phyloP scores from a whole-genome alignment of 2,113 vertebrate species.

The Loxodonta africana region DNA sequence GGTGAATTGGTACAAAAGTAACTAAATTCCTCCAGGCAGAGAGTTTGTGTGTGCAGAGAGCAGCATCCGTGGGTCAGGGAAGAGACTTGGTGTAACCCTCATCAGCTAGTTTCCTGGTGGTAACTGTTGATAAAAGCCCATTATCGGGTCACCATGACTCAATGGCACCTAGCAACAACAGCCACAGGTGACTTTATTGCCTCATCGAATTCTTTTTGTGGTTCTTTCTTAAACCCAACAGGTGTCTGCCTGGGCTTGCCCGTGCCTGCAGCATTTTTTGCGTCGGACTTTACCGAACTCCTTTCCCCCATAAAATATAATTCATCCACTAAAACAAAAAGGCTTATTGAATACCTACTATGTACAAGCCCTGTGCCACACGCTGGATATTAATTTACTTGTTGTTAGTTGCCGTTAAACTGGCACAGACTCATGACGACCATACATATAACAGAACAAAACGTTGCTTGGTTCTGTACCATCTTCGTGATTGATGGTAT shows the following conservation, averaged over 20 bases:
- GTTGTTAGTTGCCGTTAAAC: background rate
- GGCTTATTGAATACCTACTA: background rate
- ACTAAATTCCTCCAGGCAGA: fast-evolving
- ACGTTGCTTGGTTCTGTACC: too few relatives aligned
- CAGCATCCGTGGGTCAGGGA: fast-evolving
- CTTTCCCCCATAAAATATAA: background rate
- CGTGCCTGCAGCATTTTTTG: fast-evolving
- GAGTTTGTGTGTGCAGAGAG: background rate
- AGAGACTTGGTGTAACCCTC: background rate
- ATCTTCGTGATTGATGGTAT: too few relatives aligned
- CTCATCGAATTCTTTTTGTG: background rate
- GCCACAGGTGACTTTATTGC: background rate
- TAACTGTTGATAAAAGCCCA: background rate
- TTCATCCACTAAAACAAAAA: background rate
- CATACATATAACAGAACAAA: too few relatives aligned
- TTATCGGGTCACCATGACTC: background rate
- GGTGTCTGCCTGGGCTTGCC: background rate
- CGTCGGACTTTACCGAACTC: background rate
- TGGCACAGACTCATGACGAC: background rate
- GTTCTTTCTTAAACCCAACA: slow-evolving; percentile 23
- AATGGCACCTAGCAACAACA: too few relatives aligned
- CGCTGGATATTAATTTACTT: background rate
- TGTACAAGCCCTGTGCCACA: background rate
- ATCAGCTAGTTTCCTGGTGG: background rate
- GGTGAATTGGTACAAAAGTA: background rate